phyloP scores from a whole-genome alignment of 2,888 invertebrate species.

The Cantharis lateralis region DNA sequence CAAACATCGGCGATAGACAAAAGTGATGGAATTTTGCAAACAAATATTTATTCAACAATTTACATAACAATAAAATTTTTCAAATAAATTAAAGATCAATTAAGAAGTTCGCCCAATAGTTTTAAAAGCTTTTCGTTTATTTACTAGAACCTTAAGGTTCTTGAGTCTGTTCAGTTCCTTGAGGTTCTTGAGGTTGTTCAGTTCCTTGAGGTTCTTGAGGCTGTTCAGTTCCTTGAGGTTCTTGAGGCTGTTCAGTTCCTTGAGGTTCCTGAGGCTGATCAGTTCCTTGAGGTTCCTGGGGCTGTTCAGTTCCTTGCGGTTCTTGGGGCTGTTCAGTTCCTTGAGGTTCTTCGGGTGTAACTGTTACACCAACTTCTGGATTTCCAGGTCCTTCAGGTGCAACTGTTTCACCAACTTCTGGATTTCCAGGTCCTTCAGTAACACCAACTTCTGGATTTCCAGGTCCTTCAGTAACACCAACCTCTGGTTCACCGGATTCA shows the following conservation, averaged over 20 bases:
- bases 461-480: not conserved
- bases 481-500: not conserved
- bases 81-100: not conserved
- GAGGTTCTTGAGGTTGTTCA: not conserved
- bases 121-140: not conserved
- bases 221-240: not conserved
- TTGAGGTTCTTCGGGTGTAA: not conserved
- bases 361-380: not conserved
- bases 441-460: not conserved
- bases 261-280: not conserved
- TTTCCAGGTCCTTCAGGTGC: not conserved
- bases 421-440: not conserved
- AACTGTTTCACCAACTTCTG: not conserved
- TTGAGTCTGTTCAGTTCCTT: not conserved
- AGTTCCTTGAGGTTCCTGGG: not conserved
- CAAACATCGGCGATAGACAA: not conserved
- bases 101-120: no score
- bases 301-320: not conserved
- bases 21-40: not conserved
- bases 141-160: not conserved
- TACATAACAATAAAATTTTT: not conserved
- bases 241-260: not conserved
- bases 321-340: not conserved
- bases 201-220: not conserved
- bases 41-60: not conserved